Conservation (phyloP, 2,113 vertebrate species). For the Nothocercus nigrocapillus region DNA sequence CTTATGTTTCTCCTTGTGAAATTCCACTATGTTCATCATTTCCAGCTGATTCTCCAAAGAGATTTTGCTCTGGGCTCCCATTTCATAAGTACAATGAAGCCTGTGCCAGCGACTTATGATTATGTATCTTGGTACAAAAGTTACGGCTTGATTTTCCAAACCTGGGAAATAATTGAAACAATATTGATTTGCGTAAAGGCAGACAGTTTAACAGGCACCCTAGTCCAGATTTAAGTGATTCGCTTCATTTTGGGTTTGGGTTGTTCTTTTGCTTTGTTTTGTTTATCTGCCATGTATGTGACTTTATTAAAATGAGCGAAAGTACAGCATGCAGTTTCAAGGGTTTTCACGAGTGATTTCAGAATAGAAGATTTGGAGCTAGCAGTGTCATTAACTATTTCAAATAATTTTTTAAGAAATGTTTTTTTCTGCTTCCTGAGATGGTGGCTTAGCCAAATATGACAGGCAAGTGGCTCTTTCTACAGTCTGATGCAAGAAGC, state of each 20-base stretch:
- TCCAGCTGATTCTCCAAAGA: conserved; percentile 31
- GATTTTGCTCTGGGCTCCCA: background rate
- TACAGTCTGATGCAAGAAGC: background rate
- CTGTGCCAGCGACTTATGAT: conserved; percentile 6
- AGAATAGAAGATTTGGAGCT: background rate
- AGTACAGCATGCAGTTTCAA: background rate
- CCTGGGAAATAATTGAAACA: conserved; percentile 29
- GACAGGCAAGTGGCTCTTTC: background rate
- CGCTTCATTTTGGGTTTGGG: background rate
- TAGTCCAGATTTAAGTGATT: background rate
- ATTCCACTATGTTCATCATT: conserved; percentile 6
- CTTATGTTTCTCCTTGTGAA: conserved; percentile 12
- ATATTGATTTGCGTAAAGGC: background rate
- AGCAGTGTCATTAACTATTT: background rate
- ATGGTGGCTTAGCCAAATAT: background rate
- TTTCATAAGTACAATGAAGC: background rate
- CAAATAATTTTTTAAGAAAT: background rate
- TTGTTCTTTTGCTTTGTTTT: background rate
- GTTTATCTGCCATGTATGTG: background rate
- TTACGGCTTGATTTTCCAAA: background rate
- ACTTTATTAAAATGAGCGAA: background rate
- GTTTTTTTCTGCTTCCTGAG: background rate
- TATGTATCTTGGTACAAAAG: conserved; percentile 31
- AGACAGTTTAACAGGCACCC: background rate
- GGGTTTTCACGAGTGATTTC: background rate